Evolutionary conservation across 2,888 invertebrate species (phyloP), one percentile per base, ranked within the genome.

Genomic region (Gymnosoma rotundatum): DNA sequence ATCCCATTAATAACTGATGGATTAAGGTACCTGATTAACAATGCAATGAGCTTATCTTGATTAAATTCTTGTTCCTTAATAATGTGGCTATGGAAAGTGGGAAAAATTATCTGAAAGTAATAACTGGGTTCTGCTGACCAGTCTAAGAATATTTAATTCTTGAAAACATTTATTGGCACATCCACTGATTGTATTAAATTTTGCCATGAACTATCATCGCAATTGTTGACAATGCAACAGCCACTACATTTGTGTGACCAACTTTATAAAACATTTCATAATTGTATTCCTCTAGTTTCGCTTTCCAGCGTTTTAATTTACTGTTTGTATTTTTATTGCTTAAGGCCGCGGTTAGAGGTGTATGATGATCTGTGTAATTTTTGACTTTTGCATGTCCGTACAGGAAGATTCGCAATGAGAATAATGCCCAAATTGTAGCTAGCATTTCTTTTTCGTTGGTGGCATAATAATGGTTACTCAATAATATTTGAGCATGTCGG

Each of bases 211-310:
- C 81, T 82, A 32, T 85, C 63, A 21, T 21, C 38, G 58, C 60
- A 2, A 18, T 14, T 81, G 32, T 45, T 38, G 73, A 92, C 45
- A 0, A 88, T 83, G 84, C 91, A 82, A 16, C 93, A 83, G 74
- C 74, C 12, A 74, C 54, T 3, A 63, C 36, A 58, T 58, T 58
- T 21, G 58, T 58, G 16, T 36, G 14, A 0, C 58, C 16, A 4
- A 14, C 7, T n/a, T 58, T 32, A 36, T 58, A 58, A 9, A 9
- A 4, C 3, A 60, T 5, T 18, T 36, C 38, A 18, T 60, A 60
- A 10, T 60, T 38, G 18, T 56, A 56, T 14, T 25, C 25, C 14
- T 21, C 25, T 25, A 56, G 6, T 0, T 2, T 25, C n/a, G 56
- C 25, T 18, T 56, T 56, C 25, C 56, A 56, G 0, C 56, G 1